phyloP scores from a whole-genome alignment of 2,113 vertebrate genomes.

The Platysternon megacephalum region DNA sequence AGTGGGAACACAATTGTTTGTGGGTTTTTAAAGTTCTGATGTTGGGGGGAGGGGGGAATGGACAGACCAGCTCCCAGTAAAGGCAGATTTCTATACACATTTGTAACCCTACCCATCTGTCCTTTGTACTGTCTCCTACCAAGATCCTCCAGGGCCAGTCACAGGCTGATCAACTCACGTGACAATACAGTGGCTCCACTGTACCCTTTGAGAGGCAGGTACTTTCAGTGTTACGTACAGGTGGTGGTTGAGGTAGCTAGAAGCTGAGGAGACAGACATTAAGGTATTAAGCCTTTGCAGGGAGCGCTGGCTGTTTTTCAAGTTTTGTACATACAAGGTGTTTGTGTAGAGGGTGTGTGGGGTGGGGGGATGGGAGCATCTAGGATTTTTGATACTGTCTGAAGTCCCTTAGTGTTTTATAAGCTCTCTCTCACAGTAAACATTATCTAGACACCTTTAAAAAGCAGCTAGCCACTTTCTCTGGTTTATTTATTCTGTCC shows the following conservation, averaged over 20 bases:
- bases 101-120: neutral
- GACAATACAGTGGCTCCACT: fast-evolving
- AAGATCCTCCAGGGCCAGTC: neutral
- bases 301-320: neutral
- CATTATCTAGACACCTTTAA: neutral
- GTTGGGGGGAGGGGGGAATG: neutral
- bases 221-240: neutral
- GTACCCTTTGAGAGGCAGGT: neutral
- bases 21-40: neutral
- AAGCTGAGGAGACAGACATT: neutral
- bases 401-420: neutral
- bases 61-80: neutral
- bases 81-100: neutral
- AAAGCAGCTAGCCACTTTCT: neutral
- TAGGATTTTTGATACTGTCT: neutral
- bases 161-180: fast-evolving
- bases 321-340: neutral
- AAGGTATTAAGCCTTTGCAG: neutral
- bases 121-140: neutral
- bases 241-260: neutral
- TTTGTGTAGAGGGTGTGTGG: neutral
- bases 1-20: neutral
- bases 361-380: neutral
- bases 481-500: neutral
- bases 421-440: neutral